A percentile compares a stretch with the other conserved stretches of the same genome.
These are phyloP conservation scores for Endomychus coccineus DNA, from an alignment of 2,888 invertebrate species.

Conservation along the genomic window DNA sequence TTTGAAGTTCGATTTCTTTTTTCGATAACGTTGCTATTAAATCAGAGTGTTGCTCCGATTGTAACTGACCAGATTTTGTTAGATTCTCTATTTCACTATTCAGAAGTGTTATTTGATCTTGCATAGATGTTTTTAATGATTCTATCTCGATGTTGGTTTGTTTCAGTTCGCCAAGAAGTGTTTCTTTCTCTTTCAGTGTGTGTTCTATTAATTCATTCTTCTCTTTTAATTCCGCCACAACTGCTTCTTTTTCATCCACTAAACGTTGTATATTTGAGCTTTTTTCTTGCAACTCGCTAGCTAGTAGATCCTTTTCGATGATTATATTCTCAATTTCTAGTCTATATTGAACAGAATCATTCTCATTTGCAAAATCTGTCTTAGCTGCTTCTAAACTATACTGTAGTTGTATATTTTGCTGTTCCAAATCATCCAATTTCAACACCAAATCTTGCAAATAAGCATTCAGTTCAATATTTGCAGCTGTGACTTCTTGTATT, in stretches of 20 bases:
- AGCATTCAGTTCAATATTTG: not conserved
- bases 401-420: slow-evolving; percentile 11
- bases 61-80: slow-evolving; percentile 10
- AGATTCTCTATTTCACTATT: slow-evolving; percentile 14
- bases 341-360: too few relatives aligned
- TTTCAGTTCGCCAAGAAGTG: slow-evolving; percentile 14
- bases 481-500: slow-evolving; percentile 17
- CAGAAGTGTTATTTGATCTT: slow-evolving; percentile 11
- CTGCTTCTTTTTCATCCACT: slow-evolving; percentile 26
- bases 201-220: not conserved
- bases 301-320: too few relatives aligned
- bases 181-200: slow-evolving; percentile 9
- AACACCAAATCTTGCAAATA: slow-evolving; percentile 26
- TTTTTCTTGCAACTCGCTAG: too few relatives aligned
- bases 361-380: too few relatives aligned
- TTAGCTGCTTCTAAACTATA: slow-evolving; percentile 30
- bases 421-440: slow-evolving; percentile 29
- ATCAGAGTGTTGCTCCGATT: slow-evolving; percentile 3
- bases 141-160: slow-evolving; percentile 7
- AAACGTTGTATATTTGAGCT: too few relatives aligned
- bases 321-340: too few relatives aligned
- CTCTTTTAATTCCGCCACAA: slow-evolving; percentile 21
- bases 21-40: too few relatives aligned
- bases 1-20: slow-evolving; percentile 13
- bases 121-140: slow-evolving; percentile 5